Conservation (phyloP, 2,888 invertebrate genomes). For the Biston betularia region DNA sequence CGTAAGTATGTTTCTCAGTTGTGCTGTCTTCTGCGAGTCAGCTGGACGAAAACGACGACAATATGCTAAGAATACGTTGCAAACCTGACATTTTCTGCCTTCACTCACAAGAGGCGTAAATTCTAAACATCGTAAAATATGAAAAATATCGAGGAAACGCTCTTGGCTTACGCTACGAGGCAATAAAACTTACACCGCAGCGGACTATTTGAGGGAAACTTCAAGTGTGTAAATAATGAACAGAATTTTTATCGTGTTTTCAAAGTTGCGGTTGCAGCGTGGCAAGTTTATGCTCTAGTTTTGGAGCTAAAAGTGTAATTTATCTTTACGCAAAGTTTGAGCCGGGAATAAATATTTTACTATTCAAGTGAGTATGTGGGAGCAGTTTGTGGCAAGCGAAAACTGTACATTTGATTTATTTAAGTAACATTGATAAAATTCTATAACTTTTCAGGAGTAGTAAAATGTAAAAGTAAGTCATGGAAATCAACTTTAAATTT, state of each 20-base stretch:
- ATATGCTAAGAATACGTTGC: slow-evolving; percentile 41
- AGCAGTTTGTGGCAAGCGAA: slow-evolving; percentile 4
- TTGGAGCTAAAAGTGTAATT: slow-evolving; percentile 24
- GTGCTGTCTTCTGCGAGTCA: slow-evolving; percentile 18
- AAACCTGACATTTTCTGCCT: slow-evolving; percentile 32
- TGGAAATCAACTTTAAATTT: too few relatives aligned
- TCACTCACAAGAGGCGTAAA: slow-evolving; percentile 67
- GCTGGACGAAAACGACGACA: slow-evolving; percentile 33
- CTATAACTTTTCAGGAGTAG: too few relatives aligned
- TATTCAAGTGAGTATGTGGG: slow-evolving; percentile 4
- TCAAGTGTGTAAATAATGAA: slow-evolving; percentile 45
- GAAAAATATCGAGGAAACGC: slow-evolving; percentile 72
- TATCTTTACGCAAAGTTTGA: slow-evolving; percentile 27
- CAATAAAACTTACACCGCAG: slow-evolving; percentile 64
- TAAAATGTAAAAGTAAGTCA: too few relatives aligned
- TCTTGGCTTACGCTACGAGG: slow-evolving; percentile 46
- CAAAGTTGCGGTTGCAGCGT: slow-evolving; percentile 35
- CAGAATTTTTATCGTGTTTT: slow-evolving; percentile 39
- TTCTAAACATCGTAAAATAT: slow-evolving; percentile 83
- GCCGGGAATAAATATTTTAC: slow-evolving; percentile 17
- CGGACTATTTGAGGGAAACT: slow-evolving; percentile 56
- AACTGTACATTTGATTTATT: neutral
- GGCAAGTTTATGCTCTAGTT: slow-evolving; percentile 33
- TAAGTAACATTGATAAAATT: neutral
- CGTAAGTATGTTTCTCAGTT: neutral